Base-by-base conservation (phyloP, 1,140 invertebrate species). In the Tenebrio molitor region DNA sequence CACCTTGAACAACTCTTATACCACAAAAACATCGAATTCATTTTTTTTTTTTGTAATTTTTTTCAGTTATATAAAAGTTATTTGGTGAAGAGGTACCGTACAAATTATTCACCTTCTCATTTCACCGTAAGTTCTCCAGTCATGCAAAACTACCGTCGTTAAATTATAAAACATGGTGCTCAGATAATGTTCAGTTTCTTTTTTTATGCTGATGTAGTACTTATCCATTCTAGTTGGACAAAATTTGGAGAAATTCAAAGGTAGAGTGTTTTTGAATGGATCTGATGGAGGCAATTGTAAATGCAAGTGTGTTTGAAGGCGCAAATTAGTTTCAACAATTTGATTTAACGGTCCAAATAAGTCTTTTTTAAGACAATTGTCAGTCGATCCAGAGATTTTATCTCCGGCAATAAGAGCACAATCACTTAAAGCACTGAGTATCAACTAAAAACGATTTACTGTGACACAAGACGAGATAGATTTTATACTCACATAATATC, bases 161-260 rank as follows among this genome's bases (percentile, higher is more conserved):
- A 99, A 86, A 84, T 99, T 98, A 84, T 99, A 99, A 84, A 98
- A 99, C 74, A 94, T 98, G 75, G 91, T 91, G 75, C 97, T 95
- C 39, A 99, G 87, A 83, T 99, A 98, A 81, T 95, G 90, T 83
- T 98, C 97, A 1, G 97, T 89, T 79, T 91, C 86, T 84, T 90
- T 84, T 73, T 79, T 81, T 23, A 83, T 74, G 71, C 74, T 77
- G 17, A 80, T 80, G 63, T 81, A 82, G 36, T 68, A 33, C 53
- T 76, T 72, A 44, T 74, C 66, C 29, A 82, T 71, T 16, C 69
- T 67, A 10, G 71, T 33, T 41, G 81, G 81, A 1, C 66, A 25
- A 23, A 78, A 71, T 73, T 80, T 80, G 10, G 71, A 69, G 65
- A 79, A 81, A 71, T 74, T 79, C 14, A 72, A 23, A 1, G 78